Conservation (phyloP, 92 coral and sea anemone species). For the Palythoa caribaeorum region DNA sequence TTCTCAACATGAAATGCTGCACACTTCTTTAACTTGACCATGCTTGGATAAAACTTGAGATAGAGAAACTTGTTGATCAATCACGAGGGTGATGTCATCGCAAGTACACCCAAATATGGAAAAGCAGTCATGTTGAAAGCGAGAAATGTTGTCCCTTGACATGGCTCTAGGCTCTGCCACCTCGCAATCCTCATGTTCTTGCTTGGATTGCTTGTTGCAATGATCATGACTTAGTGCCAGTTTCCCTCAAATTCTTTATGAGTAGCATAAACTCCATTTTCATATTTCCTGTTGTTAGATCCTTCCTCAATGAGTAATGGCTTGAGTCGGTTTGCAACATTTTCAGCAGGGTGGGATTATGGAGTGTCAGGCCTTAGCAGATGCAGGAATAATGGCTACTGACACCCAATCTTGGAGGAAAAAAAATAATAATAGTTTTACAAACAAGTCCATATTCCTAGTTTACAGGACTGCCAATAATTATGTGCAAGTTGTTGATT, state of each 20-base stretch:
- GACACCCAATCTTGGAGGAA: background rate
- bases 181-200: too few relatives aligned
- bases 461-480: background rate
- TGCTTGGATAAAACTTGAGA: too few relatives aligned
- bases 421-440: background rate
- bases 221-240: conserved; percentile 66
- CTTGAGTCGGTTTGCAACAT: conserved; percentile 48
- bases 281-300: conserved; percentile 64
- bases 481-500: background rate
- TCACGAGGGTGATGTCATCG: too few relatives aligned
- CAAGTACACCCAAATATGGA: too few relatives aligned
- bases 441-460: background rate
- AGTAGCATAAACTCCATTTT: conserved; percentile 63
- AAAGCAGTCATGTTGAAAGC: too few relatives aligned
- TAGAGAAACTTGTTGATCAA: too few relatives aligned
- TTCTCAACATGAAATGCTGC: too few relatives aligned
- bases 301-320: conserved; percentile 69
- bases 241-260: conserved; percentile 72
- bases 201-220: too few relatives aligned
- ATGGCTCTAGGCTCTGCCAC: too few relatives aligned
- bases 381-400: conserved; percentile 59
- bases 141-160: too few relatives aligned
- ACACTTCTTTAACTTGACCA: too few relatives aligned
- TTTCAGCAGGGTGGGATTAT: conserved; percentile 52
- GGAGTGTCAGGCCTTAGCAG: conserved; percentile 44